Evolutionary conservation across 2,888 invertebrate genomes (phyloP), one percentile per base, ranked within the genome.

Genomic region (Capitulum mitella): DNA sequence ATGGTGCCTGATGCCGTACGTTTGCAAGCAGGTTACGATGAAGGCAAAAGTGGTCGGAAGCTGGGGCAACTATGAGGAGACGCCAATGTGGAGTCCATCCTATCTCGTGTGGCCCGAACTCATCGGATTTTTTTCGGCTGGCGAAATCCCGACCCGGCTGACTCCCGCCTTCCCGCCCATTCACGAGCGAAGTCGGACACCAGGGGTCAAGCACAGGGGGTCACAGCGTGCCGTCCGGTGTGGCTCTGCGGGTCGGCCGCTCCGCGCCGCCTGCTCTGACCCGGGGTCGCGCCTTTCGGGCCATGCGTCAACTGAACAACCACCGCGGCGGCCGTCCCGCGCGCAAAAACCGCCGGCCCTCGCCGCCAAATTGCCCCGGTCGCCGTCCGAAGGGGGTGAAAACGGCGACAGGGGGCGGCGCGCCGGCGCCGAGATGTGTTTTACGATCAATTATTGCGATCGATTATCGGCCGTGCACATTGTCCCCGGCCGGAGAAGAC

Each of bases 371-470:
- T 58, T n/a, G 29, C 64, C 2, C 34, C 29, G 34, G n/a, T n/a
- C n/a, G n/a, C n/a, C n/a, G n/a, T n/a, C n/a, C n/a, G 16, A 64
- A 64, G 34, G 64, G 64, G 64, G 64, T 64, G 64, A 64, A 34
- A 64, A 64, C 34, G 64, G 64, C 16, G 64, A 34, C 34, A 5
- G 16, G 64, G 29, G 61, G 8, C 58, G 61, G 34, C 64, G 34
- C 64, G 3, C 32, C 0, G 19, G 5, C 34, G 26, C 34, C 19
- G 3, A 8, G 64, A 64, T 19, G 64, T 64, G 64, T 16, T 64
- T 64, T 64, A 64, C 64, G 64, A 64, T 64, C 64, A 64, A 64
- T 64, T 64, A 64, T 64, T 26, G 64, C 32, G 34, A 64, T 64
- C 64, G 64, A 64, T 64, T 29, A 34, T 19, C 34, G 2, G 14